These are phyloP conservation scores for Volucella zonaria DNA, from an alignment of 2,888 invertebrate species.

Conservation along the genomic window DNA sequence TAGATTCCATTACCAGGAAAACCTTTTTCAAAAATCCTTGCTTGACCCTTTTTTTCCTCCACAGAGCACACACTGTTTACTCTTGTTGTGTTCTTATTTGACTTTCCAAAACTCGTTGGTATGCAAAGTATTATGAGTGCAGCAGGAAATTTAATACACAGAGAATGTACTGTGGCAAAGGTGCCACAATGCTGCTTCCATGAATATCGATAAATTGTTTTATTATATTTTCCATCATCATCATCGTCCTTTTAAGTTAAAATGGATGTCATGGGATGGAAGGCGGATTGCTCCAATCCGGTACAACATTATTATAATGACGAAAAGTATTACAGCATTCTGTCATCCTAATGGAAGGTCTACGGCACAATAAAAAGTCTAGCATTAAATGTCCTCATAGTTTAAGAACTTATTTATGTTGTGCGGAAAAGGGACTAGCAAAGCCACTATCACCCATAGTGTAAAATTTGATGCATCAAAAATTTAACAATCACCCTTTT, in stretches of 20 bases:
- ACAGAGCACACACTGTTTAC: constrained; percentile 16
- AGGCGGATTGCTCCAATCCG: constrained; percentile 27
- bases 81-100: constrained; percentile 41
- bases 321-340: constrained; percentile 7
- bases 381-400: background rate
- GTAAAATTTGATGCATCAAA: constrained; percentile 13
- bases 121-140: constrained; percentile 25
- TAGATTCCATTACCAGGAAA: constrained; percentile 53
- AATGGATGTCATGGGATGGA: background rate
- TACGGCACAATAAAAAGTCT: constrained; percentile 12
- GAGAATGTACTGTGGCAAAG: constrained; percentile 28
- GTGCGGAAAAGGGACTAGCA: background rate
- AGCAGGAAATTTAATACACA: constrained; percentile 14
- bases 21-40: constrained; percentile 43
- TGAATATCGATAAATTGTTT: constrained; percentile 49
- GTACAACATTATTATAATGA: constrained; percentile 22
- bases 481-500: constrained; percentile 23
- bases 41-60: constrained; percentile 39
- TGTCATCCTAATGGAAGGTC: constrained; percentile 28
- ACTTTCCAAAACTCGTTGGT: constrained; percentile 6
- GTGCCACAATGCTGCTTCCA: constrained; percentile 24
- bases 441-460: background rate
- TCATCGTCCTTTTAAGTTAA: background rate
- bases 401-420: constrained; percentile 30
- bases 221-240: constrained; percentile 35